These are phyloP conservation scores for Arion vulgaris DNA, from an alignment of 1,140 invertebrate genomes.

Conservation along the genomic window DNA sequence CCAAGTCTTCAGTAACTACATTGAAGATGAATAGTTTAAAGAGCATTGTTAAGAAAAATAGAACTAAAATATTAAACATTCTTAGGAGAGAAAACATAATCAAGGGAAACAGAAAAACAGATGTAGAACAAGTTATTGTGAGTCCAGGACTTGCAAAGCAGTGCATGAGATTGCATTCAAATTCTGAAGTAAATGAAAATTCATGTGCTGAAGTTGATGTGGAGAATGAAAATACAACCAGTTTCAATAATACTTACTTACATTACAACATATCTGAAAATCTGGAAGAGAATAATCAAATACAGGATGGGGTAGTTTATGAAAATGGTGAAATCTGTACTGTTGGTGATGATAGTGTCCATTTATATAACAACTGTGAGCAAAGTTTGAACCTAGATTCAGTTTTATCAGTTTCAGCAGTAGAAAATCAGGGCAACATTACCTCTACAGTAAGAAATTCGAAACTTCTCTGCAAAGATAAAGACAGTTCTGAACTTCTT, in stretches of 20 bases:
- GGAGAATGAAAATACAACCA: neutral
- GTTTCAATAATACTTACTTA: too few species aligned
- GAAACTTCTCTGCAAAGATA: neutral
- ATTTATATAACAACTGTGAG: neutral
- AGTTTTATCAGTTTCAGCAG: neutral
- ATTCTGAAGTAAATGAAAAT: neutral
- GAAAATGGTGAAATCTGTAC: neutral
- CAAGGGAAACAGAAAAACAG: neutral
- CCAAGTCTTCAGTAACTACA: neutral
- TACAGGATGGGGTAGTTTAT: slow-evolving; percentile 16
- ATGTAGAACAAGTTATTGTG: neutral
- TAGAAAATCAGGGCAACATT: neutral
- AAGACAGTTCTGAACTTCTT: neutral
- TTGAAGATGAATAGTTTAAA: neutral
- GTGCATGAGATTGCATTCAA: neutral
- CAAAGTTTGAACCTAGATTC: slow-evolving; percentile 17
- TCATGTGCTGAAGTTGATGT: neutral
- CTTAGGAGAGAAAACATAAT: neutral
- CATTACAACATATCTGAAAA: neutral
- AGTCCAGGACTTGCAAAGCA: neutral
- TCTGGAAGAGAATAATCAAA: neutral
- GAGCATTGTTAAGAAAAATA: neutral
- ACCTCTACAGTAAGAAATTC: neutral
- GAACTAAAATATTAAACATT: neutral
- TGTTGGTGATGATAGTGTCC: neutral